A percentile compares a stretch with the other conserved stretches of the same genome.
Evolutionary conservation across 2,113 vertebrate genomes (phyloP).

Genomic region (Strix uralensis): DNA sequence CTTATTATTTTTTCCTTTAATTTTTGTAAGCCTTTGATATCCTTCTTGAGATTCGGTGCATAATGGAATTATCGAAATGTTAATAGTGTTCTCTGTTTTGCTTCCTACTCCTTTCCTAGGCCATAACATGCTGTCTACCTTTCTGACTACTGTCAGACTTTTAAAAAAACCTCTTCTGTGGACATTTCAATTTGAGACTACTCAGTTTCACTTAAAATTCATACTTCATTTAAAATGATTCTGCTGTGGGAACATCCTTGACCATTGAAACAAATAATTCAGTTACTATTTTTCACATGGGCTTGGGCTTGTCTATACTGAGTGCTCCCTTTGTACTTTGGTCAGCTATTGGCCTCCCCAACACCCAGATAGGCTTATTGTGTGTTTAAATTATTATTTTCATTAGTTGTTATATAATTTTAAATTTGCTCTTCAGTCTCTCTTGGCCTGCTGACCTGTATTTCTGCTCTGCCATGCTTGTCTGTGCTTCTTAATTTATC

Average conservation of each 20-base stretch:
- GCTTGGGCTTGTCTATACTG: not conserved
- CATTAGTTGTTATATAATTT: not conserved
- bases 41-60: not conserved
- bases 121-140: not conserved
- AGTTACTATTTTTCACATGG: not conserved
- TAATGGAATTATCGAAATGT: not conserved
- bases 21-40: not conserved
- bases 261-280: not conserved
- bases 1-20: not conserved
- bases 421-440: not conserved
- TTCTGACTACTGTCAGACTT: not conserved
- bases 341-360: not conserved
- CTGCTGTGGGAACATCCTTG: not conserved
- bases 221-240: not conserved
- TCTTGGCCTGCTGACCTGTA: not conserved
- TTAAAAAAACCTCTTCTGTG: not conserved
- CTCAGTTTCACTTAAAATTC: not conserved
- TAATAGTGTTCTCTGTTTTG: not conserved
- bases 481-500: not conserved
- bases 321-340: not conserved
- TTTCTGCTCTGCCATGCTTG: not conserved
- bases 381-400: not conserved
- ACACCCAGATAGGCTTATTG: not conserved
- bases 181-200: not conserved
- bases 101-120: not conserved